These are phyloP conservation scores for Tenthredo distinguenda DNA, from an alignment of 2,888 invertebrate genomes.

Conservation along the genomic window DNA sequence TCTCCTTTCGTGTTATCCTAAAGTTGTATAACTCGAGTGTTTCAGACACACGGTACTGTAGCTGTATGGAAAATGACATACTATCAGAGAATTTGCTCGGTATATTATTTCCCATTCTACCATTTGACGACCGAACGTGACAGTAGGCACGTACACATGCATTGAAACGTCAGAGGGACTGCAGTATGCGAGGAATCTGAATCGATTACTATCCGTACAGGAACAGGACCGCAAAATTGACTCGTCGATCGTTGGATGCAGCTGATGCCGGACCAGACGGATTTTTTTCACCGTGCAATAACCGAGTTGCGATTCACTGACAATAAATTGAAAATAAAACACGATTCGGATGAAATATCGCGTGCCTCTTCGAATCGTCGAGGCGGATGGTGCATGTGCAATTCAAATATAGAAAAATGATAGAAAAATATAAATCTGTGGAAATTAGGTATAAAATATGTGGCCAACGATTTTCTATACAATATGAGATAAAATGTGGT, in stretches of 20 bases:
- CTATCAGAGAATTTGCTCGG: neutral
- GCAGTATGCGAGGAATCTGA: neutral
- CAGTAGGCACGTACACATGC: neutral
- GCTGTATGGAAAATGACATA: neutral
- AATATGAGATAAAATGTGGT: constrained; percentile 22
- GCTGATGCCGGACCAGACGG: neutral
- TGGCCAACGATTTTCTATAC: constrained; percentile 13
- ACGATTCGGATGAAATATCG: neutral
- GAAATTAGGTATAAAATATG: neutral
- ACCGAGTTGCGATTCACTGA: neutral
- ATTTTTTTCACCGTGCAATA: neutral
- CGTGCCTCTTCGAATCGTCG: neutral
- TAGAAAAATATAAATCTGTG: neutral
- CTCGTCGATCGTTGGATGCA: constrained; percentile 3
- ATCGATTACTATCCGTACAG: neutral
- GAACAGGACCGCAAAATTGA: neutral
- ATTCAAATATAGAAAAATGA: neutral
- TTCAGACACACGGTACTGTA: neutral
- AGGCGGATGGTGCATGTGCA: neutral
- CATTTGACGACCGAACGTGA: neutral
- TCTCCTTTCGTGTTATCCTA: neutral
- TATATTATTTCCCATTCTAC: neutral
- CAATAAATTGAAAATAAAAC: neutral
- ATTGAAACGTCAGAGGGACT: neutral
- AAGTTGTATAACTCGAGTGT: neutral